Evolutionary conservation across 2,797 vertebrate species (phyloP).

Genomic region (Anolis apletophallus): DNA sequence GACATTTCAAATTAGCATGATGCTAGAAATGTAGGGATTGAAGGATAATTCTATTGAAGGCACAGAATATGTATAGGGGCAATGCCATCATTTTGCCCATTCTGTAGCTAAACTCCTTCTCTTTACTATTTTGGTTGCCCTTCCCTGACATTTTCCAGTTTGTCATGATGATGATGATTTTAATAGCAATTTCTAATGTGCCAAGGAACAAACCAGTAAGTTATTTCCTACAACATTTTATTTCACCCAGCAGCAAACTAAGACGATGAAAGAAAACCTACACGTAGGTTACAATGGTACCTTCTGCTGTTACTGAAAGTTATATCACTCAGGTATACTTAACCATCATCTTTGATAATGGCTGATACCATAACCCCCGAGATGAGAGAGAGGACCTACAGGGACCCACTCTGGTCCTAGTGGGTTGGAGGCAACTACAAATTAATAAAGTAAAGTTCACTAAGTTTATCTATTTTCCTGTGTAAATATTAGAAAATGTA

Average conservation of each 20-base stretch:
- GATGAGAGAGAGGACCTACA: background rate
- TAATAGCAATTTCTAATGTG: too few relatives aligned
- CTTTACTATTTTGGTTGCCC: too few relatives aligned
- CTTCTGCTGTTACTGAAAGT: background rate
- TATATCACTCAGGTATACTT: background rate
- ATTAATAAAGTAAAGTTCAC: slow-evolving; percentile 25
- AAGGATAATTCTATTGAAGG: too few relatives aligned
- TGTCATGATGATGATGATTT: too few relatives aligned
- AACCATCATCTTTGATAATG: background rate
- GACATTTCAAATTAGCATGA: too few relatives aligned
- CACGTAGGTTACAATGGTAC: background rate
- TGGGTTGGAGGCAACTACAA: background rate
- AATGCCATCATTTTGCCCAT: too few relatives aligned
- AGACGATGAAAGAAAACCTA: background rate
- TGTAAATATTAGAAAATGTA: slow-evolving; percentile 5
- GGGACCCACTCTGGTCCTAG: background rate
- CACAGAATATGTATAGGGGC: too few relatives aligned
- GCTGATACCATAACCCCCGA: background rate
- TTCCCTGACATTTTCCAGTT: too few relatives aligned
- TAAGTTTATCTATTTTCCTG: background rate
- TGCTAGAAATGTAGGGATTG: too few relatives aligned
- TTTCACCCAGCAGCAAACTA: background rate
- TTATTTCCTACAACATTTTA: background rate
- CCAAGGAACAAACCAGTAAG: background rate
- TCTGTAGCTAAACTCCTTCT: too few relatives aligned